Base-by-base conservation (phyloP, 2,797 vertebrate species). In the Zalophus californianus region DNA sequence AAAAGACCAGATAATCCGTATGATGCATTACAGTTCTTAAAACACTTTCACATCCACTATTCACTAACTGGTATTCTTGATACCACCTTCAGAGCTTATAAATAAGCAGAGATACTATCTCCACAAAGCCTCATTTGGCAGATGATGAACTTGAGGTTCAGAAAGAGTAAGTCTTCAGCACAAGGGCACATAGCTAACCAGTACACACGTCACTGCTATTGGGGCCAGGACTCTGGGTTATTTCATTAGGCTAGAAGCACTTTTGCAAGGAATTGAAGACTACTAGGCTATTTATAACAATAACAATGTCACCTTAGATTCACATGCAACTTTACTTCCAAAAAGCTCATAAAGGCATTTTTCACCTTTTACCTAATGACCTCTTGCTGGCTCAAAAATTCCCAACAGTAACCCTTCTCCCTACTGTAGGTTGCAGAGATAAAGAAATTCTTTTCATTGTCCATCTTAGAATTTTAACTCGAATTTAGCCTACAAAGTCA, bases 71-170 rank as follows among this genome's bases (percentile, higher is more conserved):
- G 38, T 77, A 94, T 72, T 94, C 4, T 64, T 88, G 32, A 88
- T 56, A 75, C 9, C 27, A 89, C n/a, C 77, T 38, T 82, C 41
- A 93, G 56, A 94, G 6, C 7, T 91, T 86, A 73, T 50, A 89
- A 72, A 86, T n/a, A 77, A 96, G 35, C 58, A 82, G 89, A 96
- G 50, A 86, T 91, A 91, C 52, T 64, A 96, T 52, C 62, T 91
- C 32, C 58, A 91, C 41, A 89, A 94, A 82, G 54, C 21, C 50
- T 90, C n/a, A 73, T 64, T 79, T 94, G 58, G 60, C 48, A 50
- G 32, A 85, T 86, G 48, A 92, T n/a, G n/a, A 90, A 93, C 86
- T 13, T 86, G 38, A 96, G n/a, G 50, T 77, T 90, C 21, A 73
- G 10, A 78, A 96, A 91, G 64, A 96, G 48, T 82, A 78, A 78